Evolutionary conservation across 2,797 vertebrate species (phyloP).

Genomic region (Brachyalestes nurse): DNA sequence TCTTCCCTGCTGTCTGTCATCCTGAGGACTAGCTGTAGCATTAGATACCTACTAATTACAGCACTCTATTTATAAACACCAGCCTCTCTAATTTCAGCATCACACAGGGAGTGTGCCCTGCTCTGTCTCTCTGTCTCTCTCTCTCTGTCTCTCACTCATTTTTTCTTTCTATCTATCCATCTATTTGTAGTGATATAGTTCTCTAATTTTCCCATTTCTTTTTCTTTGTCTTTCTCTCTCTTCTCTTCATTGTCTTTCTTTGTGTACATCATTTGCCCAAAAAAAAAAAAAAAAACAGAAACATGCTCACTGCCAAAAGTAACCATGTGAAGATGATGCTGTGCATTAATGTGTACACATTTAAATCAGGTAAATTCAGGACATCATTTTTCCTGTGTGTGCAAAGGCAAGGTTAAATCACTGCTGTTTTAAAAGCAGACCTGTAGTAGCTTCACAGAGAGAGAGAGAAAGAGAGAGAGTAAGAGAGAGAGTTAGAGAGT

Average conservation of each 20-base stretch:
- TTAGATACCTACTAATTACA: conserved; percentile 76
- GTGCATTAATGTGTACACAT: no score
- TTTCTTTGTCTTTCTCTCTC: background rate
- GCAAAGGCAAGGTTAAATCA: no score
- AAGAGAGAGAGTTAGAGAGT: no score
- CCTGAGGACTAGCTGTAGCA: conserved; percentile 70
- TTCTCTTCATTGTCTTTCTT: background rate
- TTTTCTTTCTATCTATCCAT: background rate
- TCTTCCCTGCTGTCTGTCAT: conserved; percentile 69
- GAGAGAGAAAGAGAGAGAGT: no score
- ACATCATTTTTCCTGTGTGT: no score
- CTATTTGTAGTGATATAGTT: no score
- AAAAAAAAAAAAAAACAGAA: no score
- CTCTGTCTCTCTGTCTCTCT: conserved; percentile 18
- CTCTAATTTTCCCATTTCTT: background rate
- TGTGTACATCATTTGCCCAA: background rate
- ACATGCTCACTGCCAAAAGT: no score
- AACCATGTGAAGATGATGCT: no score
- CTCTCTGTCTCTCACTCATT: background rate
- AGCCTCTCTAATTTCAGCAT: conserved; percentile 74
- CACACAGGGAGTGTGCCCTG: conserved; percentile 60
- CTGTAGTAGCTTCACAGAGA: no score
- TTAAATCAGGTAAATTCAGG: no score
- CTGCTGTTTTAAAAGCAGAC: no score
- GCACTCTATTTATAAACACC: conserved; percentile 73